phyloP scores from a whole-genome alignment of 2,888 invertebrate species.

The Anthophora plumipes region DNA sequence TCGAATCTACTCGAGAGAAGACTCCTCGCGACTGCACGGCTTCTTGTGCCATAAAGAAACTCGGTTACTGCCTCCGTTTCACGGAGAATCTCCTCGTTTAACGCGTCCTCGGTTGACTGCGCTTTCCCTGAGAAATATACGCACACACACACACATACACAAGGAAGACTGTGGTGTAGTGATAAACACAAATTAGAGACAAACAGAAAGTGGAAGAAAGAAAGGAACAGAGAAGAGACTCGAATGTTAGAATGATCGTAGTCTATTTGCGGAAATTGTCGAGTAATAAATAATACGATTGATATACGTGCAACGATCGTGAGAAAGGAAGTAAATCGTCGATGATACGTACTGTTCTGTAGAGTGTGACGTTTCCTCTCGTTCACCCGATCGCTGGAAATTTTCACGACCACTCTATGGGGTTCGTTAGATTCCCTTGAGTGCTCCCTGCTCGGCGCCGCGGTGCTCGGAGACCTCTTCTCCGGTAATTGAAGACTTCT shows the following conservation, averaged over 20 bases:
- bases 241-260: background rate
- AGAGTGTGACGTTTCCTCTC: conserved; percentile 79
- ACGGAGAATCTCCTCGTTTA: conserved; percentile 85
- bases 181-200: background rate
- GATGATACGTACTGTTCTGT: conserved; percentile 77
- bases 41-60: conserved; percentile 86
- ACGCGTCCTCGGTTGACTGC: conserved; percentile 81
- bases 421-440: conserved; percentile 82
- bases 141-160: background rate
- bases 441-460: conserved; percentile 80
- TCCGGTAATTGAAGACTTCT: conserved; percentile 89
- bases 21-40: conserved; percentile 86
- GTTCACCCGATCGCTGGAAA: conserved; percentile 77
- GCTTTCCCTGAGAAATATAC: conserved; percentile 78
- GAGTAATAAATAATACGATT: background rate
- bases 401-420: conserved; percentile 83
- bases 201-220: background rate
- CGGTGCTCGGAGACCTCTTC: conserved; percentile 85
- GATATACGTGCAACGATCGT: no score
- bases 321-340: background rate
- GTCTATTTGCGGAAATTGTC: background rate
- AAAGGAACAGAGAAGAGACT: no score
- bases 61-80: conserved; percentile 87
- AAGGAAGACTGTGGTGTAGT: background rate
- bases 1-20: conserved; percentile 84